Evolutionary conservation across 2,797 vertebrate genomes (phyloP).

Genomic region (Gambelia wislizenii): DNA sequence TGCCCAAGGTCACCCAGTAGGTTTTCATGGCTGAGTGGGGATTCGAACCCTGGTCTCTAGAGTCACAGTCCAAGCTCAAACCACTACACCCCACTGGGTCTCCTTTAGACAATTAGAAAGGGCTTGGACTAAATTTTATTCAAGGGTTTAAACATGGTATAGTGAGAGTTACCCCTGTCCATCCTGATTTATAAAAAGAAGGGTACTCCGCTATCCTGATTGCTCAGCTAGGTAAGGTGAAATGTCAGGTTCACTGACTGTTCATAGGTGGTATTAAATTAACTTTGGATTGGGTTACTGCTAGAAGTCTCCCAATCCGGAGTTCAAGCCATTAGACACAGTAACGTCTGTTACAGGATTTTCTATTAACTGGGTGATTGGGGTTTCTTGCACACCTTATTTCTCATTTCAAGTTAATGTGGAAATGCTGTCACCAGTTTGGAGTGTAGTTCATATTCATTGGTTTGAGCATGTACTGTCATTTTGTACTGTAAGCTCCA

Average conservation of each 20-base stretch:
- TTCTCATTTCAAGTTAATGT: neutral
- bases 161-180: neutral
- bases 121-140: neutral
- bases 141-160: slow-evolving; percentile 7
- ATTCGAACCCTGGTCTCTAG: too few species aligned
- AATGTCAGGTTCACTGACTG: neutral
- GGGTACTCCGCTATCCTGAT: neutral
- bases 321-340: neutral
- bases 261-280: neutral
- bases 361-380: neutral
- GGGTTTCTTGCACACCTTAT: neutral
- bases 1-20: too few species aligned
- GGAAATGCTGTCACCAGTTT: neutral
- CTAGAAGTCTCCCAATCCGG: neutral
- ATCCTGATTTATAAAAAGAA: neutral
- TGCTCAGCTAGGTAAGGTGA: neutral
- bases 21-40: too few species aligned
- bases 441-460: neutral
- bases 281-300: neutral
- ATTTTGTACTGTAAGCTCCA: too few species aligned
- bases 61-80: too few species aligned
- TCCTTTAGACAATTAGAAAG: neutral
- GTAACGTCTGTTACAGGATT: neutral
- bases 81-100: too few species aligned
- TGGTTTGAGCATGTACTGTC: neutral